Percentiles rank a stretch among this genome's conserved stretches.
These are phyloP conservation scores for Drosophila anomelani DNA, from an alignment of 2,888 invertebrate genomes.

Conservation along the genomic window DNA sequence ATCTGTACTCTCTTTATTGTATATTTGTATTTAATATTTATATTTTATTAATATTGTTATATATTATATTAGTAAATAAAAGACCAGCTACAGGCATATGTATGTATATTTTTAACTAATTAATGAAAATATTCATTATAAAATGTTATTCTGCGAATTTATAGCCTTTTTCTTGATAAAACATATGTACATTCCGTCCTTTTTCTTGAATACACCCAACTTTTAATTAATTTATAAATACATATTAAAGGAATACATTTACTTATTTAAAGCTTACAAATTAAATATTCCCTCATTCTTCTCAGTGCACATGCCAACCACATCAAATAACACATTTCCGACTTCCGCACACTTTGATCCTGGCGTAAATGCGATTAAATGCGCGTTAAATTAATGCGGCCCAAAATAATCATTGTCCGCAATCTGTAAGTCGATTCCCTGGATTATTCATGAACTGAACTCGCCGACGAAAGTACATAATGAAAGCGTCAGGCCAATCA, in stretches of 20 bases:
- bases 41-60: too few relatives aligned
- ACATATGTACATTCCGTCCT: too few relatives aligned
- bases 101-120: too few relatives aligned
- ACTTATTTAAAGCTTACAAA: neutral
- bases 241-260: neutral
- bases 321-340: conserved; percentile 8
- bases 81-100: too few relatives aligned
- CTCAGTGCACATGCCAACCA: conserved; percentile 2
- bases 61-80: too few relatives aligned
- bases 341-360: conserved; percentile 21
- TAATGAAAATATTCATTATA: too few relatives aligned
- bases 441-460: conserved; percentile 61
- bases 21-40: too few relatives aligned
- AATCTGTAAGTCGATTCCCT: conserved; percentile 49
- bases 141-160: too few relatives aligned
- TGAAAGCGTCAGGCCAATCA: conserved; percentile 28
- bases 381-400: conserved; percentile 45
- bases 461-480: conserved; percentile 6
- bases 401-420: conserved; percentile 57
- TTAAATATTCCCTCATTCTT: neutral
- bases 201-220: too few relatives aligned
- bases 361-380: conserved; percentile 28
- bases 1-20: too few relatives aligned
- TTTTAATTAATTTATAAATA: too few relatives aligned
- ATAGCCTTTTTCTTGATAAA: too few relatives aligned